Evolutionary conservation across 2,113 vertebrate species (phyloP).

Genomic region (Daboia siamensis): DNA sequence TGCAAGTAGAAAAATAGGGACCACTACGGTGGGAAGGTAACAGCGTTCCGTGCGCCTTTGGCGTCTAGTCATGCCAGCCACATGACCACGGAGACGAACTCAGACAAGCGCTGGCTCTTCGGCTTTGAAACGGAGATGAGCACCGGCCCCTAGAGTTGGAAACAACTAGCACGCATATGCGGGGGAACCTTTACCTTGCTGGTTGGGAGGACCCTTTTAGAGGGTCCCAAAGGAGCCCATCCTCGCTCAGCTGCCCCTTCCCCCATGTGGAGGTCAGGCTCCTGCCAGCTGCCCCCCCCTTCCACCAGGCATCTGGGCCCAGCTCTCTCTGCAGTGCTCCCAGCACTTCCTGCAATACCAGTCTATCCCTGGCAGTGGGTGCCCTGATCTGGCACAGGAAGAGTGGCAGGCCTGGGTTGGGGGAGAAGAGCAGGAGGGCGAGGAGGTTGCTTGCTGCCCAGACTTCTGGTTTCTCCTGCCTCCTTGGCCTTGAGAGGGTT

Average conservation of each 20-base stretch:
- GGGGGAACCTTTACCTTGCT: background rate
- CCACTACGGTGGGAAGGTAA: too few species aligned
- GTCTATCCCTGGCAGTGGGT: background rate
- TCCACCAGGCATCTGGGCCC: background rate
- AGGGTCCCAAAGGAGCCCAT: background rate
- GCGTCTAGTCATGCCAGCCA: too few species aligned
- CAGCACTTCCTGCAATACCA: background rate
- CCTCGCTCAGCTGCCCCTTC: background rate
- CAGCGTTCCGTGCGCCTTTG: too few species aligned
- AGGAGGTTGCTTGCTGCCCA: background rate
- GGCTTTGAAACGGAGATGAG: too few species aligned
- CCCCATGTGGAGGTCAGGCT: background rate
- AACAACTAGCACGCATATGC: too few species aligned
- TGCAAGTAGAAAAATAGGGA: too few species aligned
- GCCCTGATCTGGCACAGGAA: conserved; percentile 50
- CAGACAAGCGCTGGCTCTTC: too few species aligned
- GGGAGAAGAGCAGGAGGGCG: too few species aligned
- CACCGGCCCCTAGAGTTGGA: too few species aligned
- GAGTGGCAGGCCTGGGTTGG: conserved; percentile 39
- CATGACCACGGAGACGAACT: too few species aligned
- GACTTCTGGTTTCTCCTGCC: background rate
- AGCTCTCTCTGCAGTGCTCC: background rate
- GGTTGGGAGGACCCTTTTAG: background rate
- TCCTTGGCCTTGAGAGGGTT: too few species aligned
- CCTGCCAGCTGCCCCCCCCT: background rate